phyloP scores from a whole-genome alignment of 2,888 invertebrate species.

The Rhodophaea formosa region DNA sequence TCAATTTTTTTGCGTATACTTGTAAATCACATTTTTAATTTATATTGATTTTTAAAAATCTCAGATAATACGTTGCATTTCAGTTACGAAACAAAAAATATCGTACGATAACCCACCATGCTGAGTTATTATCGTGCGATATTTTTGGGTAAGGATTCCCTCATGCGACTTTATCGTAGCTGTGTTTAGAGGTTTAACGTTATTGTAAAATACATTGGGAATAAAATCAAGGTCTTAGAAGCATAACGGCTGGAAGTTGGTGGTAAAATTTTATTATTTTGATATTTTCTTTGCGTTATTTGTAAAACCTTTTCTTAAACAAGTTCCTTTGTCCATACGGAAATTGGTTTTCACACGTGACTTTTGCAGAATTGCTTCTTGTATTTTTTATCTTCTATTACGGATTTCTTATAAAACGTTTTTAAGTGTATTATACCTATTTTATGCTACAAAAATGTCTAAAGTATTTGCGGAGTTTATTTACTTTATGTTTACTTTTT shows the following conservation, averaged over 20 bases:
- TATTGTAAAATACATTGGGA: not conserved
- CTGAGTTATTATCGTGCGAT: too few relatives aligned
- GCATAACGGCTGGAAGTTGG: not conserved
- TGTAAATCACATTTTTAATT: too few relatives aligned
- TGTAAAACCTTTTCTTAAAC: constrained; percentile 20
- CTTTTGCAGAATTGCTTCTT: constrained; percentile 26
- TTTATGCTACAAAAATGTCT: not conserved
- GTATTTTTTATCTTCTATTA: constrained; percentile 29
- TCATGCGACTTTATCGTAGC: too few relatives aligned
- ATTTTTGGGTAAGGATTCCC: too few relatives aligned
- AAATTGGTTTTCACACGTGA: constrained; percentile 38
- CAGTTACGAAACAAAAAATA: too few relatives aligned
- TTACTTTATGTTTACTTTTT: too few relatives aligned
- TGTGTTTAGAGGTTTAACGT: not conserved
- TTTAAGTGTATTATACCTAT: not conserved
- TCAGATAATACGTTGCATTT: too few relatives aligned
- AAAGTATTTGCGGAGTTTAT: too few relatives aligned
- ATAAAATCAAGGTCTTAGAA: not conserved
- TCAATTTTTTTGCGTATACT: too few relatives aligned
- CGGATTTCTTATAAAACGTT: not conserved
- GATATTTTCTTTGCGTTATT: constrained; percentile 15
- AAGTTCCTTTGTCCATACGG: constrained; percentile 22
- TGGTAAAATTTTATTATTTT: constrained; percentile 8
- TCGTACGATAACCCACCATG: too few relatives aligned
- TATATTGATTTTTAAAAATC: too few relatives aligned